Evolutionary conservation across 2,888 invertebrate genomes (phyloP).

Genomic region (Cosmia pyralina): DNA sequence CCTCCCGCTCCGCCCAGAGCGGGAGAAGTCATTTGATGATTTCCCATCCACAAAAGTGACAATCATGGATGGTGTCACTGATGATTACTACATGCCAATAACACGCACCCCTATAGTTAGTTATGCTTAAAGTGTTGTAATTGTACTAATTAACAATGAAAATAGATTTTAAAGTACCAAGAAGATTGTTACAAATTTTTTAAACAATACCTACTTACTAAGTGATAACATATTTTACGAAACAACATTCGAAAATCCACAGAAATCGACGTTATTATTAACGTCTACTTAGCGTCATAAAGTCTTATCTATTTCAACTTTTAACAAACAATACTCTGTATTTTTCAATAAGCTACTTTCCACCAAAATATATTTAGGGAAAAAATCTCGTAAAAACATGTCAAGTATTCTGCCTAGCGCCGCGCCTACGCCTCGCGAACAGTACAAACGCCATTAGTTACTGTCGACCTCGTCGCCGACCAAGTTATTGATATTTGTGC

Average conservation of each 20-base stretch:
- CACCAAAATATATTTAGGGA: background rate
- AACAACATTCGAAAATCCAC: background rate
- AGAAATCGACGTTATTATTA: background rate
- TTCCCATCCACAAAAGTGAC: too few relatives aligned
- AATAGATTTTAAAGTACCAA: too few relatives aligned
- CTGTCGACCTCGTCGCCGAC: conserved; percentile 77
- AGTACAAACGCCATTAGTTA: conserved; percentile 78
- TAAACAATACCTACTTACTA: too few relatives aligned
- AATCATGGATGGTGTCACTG: too few relatives aligned
- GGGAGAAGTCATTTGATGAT: too few relatives aligned
- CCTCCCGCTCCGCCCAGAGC: too few relatives aligned
- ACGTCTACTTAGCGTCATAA: background rate
- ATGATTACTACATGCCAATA: too few relatives aligned
- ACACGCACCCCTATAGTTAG: too few relatives aligned
- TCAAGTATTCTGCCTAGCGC: conserved; percentile 57
- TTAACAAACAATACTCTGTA: background rate
- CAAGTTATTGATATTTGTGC: conserved; percentile 85
- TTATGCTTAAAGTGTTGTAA: too few relatives aligned
- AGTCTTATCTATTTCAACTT: background rate
- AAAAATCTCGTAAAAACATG: conserved; percentile 4
- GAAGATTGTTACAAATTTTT: too few relatives aligned
- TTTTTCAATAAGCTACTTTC: background rate
- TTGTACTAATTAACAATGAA: too few relatives aligned
- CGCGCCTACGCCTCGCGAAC: conserved; percentile 51
- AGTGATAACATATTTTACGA: too few relatives aligned